Percentiles rank a stretch among this genome's conserved stretches.
Conservation (phyloP, 2,888 invertebrate species). For the Lamproptera curius region DNA sequence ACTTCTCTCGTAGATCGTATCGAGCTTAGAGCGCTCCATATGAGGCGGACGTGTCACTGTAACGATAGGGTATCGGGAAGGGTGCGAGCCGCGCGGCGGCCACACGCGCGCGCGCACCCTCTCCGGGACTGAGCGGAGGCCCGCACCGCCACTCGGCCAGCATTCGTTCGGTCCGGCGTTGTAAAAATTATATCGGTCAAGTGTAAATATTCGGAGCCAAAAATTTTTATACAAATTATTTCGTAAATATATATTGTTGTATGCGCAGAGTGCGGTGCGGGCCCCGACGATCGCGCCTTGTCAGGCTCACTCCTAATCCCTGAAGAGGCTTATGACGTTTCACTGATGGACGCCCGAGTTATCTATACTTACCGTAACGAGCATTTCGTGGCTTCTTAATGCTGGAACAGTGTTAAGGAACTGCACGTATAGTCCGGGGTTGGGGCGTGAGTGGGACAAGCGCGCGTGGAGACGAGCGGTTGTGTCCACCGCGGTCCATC, state of each 20-base stretch:
- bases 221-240: slow-evolving; percentile 75
- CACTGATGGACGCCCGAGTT: too few relatives aligned
- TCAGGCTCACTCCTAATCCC: too few relatives aligned
- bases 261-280: slow-evolving; percentile 49
- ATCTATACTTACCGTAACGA: too few relatives aligned
- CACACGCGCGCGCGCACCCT: slow-evolving; percentile 63
- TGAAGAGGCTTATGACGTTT: too few relatives aligned
- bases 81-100: slow-evolving; percentile 51
- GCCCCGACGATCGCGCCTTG: too few relatives aligned
- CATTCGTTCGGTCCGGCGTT: slow-evolving; percentile 47
- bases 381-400: too few relatives aligned
- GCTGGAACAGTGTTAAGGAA: too few relatives aligned
- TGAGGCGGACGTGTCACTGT: slow-evolving; percentile 49
- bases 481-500: slow-evolving; percentile 48
- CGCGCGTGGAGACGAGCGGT: too few relatives aligned
- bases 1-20: slow-evolving; percentile 32
- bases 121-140: slow-evolving; percentile 71
- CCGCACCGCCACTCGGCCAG: not conserved
- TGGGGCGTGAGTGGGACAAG: too few relatives aligned
- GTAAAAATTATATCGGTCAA: slow-evolving; percentile 59
- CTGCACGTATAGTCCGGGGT: too few relatives aligned
- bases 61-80: slow-evolving; percentile 59
- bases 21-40: slow-evolving; percentile 26
- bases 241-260: slow-evolving; percentile 66
- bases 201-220: slow-evolving; percentile 75